A percentile compares a stretch with the other conserved stretches of the same genome.
Conservation (phyloP, 1,140 invertebrate species). For the Cydia pomonella region DNA sequence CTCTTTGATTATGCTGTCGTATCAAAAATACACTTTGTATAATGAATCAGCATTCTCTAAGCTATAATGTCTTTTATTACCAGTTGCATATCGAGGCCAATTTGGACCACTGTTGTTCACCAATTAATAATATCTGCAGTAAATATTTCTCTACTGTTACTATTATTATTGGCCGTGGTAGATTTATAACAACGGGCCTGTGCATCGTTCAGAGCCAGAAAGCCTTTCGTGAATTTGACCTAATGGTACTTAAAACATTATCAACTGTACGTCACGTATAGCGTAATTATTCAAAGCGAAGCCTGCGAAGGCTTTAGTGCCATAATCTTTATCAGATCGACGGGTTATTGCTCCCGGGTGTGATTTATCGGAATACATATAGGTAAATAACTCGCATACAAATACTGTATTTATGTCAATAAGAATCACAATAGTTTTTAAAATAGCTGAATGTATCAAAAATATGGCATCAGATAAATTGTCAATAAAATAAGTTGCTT, state of each 20-base stretch:
- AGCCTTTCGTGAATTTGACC: neutral
- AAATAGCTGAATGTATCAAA: neutral
- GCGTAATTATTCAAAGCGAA: constrained; percentile 33
- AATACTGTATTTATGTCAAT: too few relatives aligned
- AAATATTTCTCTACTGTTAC: constrained; percentile 18
- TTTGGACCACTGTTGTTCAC: neutral
- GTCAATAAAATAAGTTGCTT: too few relatives aligned
- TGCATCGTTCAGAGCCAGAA: neutral
- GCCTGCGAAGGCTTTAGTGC: constrained; percentile 32
- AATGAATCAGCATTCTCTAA: neutral
- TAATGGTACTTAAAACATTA: constrained; percentile 12
- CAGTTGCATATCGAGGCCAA: neutral
- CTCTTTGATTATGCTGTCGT: too few relatives aligned
- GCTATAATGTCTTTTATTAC: constrained; percentile 6
- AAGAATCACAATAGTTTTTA: neutral
- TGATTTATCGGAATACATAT: constrained; percentile 25
- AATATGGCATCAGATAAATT: too few relatives aligned
- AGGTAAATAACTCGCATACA: neutral
- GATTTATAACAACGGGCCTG: constrained; percentile 19
- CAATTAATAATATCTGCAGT: constrained; percentile 24
- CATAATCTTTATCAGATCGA: constrained; percentile 43
- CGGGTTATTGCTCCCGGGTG: constrained; percentile 39
- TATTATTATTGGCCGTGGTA: constrained; percentile 15
- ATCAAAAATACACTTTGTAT: too few relatives aligned
- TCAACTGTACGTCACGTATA: neutral